Conservation (phyloP, 2,797 vertebrate species). For the Rhyacichthys aspro region DNA sequence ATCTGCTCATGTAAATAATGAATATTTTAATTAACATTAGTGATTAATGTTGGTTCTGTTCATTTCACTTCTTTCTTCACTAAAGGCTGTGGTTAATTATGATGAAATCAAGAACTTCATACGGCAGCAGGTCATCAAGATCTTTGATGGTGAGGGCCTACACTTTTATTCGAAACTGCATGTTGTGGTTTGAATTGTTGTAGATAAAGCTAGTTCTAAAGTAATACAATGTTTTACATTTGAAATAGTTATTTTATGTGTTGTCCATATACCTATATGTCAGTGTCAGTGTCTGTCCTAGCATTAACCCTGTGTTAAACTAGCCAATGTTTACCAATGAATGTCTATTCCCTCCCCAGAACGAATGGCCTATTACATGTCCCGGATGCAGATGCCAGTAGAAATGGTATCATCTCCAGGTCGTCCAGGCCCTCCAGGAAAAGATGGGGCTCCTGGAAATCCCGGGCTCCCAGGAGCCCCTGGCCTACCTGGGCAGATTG, state of each 20-base stretch:
- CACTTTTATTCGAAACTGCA: not conserved
- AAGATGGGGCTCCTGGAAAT: conserved; percentile 86
- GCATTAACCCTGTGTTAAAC: too few relatives aligned
- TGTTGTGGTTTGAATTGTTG: not conserved
- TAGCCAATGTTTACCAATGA: too few relatives aligned
- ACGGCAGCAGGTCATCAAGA: conserved; percentile 93
- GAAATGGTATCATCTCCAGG: conserved; percentile 89
- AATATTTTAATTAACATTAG: conserved; percentile 43
- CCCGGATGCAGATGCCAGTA: conserved; percentile 87
- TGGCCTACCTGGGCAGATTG: conserved; percentile 89
- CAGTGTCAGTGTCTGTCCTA: not conserved
- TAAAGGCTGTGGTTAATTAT: conserved; percentile 90
- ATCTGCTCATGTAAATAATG: conserved; percentile 55
- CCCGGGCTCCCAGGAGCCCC: conserved; percentile 85
- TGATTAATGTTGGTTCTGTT: conserved; percentile 40
- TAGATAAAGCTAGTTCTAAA: conserved; percentile 2
- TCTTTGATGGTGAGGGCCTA: conserved; percentile 89
- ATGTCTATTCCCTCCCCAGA: conserved; percentile 75
- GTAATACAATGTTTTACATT: too few relatives aligned
- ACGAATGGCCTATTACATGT: conserved; percentile 94
- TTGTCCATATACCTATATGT: too few relatives aligned
- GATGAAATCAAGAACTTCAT: conserved; percentile 95
- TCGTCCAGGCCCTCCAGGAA: conserved; percentile 91
- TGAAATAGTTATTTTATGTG: too few relatives aligned
- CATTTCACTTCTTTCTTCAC: conserved; percentile 23